Evolutionary conservation across 2,888 invertebrate genomes (phyloP), one percentile per base, ranked within the genome.

Genomic region (Thymelicus sylvestris): DNA sequence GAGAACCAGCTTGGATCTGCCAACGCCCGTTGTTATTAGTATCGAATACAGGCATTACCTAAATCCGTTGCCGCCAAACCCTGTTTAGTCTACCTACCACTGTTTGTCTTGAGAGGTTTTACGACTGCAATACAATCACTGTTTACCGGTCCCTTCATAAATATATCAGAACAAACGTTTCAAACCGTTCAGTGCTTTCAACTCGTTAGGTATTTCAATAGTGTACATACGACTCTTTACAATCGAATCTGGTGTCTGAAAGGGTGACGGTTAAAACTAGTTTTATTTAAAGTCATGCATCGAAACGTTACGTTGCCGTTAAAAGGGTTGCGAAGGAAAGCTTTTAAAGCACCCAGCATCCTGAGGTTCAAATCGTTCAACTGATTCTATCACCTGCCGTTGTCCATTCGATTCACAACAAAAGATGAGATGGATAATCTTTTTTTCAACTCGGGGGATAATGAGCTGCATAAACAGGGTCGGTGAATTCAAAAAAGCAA

Each of bases 1-100:
- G 31, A 41, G 39, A 52, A 57, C 62, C 41, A 38, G 50, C 57
- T 48, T 57, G 10, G 55, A 55, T 47, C 12, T 19, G 52, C 55
- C 44, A 55, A 19, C n/a, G 12, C 55, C 65, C 59, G 50, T 67
- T 52, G 44, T 59, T 15, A 19, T 55, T 74, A 69, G 72, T 71
- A 73, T 75, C 75, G 70, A 75, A 75, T 73, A 75, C 86, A 86
- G 78, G 82, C 85, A 83, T 87, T 86, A 68, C 71, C 72, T 74
- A 86, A 85, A 82, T 81, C 78, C 78, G 81, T 81, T 81, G 78
- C 82, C 80, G 75, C 75, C 75, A 78, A 76, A 74, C 76, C 81
- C 82, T 89, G 90, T 91, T 91, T 89, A 90, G 89, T 90, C 88
- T 91, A 82, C 84, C 74, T 90, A 82, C 84, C 75, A 73, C 79